A percentile compares a stretch with the other conserved stretches of the same genome.
Conservation (phyloP, 1,140 invertebrate genomes). For the Trichomalopsis sarcophagae region DNA sequence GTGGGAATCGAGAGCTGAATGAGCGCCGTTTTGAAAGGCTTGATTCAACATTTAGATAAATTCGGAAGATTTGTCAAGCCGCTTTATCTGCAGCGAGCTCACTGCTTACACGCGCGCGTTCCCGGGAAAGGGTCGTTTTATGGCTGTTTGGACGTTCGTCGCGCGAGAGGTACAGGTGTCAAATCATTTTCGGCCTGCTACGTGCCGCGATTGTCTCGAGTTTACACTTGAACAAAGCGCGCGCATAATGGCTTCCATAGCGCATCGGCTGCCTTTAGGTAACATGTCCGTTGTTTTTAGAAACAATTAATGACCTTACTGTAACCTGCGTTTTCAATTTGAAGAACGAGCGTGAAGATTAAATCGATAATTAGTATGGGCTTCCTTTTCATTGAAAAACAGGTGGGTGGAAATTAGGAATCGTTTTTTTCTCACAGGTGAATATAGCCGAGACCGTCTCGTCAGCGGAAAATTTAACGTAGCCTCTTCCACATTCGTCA, state of each 20-base stretch:
- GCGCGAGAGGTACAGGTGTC: background rate
- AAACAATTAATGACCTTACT: background rate
- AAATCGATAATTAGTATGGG: conserved; percentile 15
- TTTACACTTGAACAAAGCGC: conserved; percentile 1
- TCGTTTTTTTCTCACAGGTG: background rate
- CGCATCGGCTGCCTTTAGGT: background rate
- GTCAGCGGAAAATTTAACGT: background rate
- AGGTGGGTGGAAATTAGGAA: background rate
- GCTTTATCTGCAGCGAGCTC: conserved; percentile 32
- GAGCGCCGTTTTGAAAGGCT: conserved; percentile 21
- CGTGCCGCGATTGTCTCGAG: background rate
- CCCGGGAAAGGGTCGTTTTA: background rate
- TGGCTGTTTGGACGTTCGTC: background rate
- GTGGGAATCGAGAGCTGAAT: conserved; percentile 39
- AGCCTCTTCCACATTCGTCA: conserved; percentile 10
- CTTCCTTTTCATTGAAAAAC: background rate
- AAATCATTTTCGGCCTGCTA: background rate
- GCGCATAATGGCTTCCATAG: background rate
- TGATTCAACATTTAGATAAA: conserved; percentile 49
- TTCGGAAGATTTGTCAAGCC: conserved; percentile 45
- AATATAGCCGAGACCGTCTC: too few species aligned
- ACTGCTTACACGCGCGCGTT: background rate
- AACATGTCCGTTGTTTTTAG: background rate
- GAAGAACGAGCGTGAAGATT: background rate
- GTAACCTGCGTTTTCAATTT: background rate